These are phyloP conservation scores for Lota lota DNA, from an alignment of 2,113 vertebrate species.

Conservation along the genomic window DNA sequence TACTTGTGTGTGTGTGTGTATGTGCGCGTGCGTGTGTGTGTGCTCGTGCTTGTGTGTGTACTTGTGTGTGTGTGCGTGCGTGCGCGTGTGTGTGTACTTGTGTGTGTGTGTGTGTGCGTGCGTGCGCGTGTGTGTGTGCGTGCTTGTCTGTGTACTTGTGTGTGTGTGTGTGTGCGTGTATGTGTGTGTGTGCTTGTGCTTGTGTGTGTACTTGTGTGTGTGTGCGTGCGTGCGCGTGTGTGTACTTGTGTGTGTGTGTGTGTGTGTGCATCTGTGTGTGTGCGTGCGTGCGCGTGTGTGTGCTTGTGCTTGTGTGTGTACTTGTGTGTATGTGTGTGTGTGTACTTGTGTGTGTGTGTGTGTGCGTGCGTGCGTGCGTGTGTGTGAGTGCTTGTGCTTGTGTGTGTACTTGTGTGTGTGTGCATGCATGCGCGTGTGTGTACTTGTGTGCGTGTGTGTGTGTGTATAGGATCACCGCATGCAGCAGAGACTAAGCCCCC, in stretches of 20 bases:
- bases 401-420: background rate
- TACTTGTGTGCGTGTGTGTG: slow-evolving; percentile 5
- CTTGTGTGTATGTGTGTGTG: too few species aligned
- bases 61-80: too few species aligned
- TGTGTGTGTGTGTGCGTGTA: slow-evolving; percentile 12
- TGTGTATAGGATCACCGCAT: slow-evolving; percentile 42
- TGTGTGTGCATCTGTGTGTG: too few species aligned
- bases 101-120: too few species aligned
- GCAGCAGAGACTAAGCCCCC: slow-evolving; percentile 16
- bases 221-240: too few species aligned
- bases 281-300: too few species aligned
- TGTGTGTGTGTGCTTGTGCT: background rate
- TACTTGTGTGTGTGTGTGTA: slow-evolving; percentile 24
- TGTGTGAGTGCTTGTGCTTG: background rate
- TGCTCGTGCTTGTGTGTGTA: too few species aligned
- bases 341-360: too few species aligned
- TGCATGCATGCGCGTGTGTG: background rate
- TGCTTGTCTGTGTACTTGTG: background rate
- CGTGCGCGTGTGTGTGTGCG: background rate
- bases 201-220: background rate
- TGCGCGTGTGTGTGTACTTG: too few species aligned
- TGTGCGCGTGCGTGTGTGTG: too few species aligned
- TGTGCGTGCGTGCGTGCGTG: background rate
- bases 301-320: too few species aligned
- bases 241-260: too few species aligned